phyloP scores from a whole-genome alignment of 2,888 invertebrate species.

The Leptinotarsa peninsularis region DNA sequence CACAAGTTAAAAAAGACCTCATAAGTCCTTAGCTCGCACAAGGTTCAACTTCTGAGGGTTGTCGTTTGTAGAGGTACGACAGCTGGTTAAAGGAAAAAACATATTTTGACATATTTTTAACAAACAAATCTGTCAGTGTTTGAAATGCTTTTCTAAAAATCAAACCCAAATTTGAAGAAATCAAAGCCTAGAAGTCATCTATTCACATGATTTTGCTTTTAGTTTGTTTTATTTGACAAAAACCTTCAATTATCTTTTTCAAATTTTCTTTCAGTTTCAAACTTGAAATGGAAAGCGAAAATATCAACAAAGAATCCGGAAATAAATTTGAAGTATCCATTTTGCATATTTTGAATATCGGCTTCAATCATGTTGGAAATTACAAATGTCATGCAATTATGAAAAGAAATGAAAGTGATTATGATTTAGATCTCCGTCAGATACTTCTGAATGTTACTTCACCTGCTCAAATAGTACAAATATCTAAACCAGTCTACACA shows the following conservation, averaged over 20 bases:
- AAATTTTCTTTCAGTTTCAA: constrained; percentile 57
- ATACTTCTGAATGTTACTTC: constrained; percentile 66
- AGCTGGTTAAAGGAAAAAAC: too few species aligned
- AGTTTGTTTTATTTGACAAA: neutral
- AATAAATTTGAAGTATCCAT: constrained; percentile 66
- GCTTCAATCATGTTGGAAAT: constrained; percentile 71
- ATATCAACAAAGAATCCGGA: constrained; percentile 63
- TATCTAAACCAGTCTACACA: constrained; percentile 66
- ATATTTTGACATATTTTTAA: too few species aligned
- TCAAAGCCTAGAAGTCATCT: too few species aligned
- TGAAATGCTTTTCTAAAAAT: too few species aligned
- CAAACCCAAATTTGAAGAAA: too few species aligned
- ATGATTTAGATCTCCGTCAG: constrained; percentile 58
- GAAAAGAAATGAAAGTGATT: constrained; percentile 62
- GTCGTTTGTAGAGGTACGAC: too few species aligned
- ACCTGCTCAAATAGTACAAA: constrained; percentile 67
- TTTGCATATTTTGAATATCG: constrained; percentile 69
- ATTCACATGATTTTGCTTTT: neutral
- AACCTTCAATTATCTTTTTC: too few species aligned
- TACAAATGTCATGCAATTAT: constrained; percentile 70
- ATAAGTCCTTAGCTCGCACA: too few species aligned
- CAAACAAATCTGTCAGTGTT: too few species aligned
- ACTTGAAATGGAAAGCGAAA: constrained; percentile 64
- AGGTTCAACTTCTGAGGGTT: too few species aligned
- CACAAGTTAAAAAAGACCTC: too few species aligned